Conservation (phyloP, 23 tunicate species). For the Phallusia fumigata region DNA sequence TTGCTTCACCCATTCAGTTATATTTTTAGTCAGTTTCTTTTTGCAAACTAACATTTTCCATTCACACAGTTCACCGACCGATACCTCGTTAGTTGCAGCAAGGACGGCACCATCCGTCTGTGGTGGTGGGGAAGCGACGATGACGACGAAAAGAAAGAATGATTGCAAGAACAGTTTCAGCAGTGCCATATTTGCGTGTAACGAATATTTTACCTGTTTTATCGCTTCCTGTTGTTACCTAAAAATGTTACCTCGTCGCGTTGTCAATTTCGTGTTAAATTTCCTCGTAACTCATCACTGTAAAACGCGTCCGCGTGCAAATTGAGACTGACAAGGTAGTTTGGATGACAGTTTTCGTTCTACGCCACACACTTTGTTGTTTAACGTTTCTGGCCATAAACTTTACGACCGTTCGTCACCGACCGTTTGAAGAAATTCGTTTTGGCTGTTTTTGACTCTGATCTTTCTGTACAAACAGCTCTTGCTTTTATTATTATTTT, state of each 20-base stretch:
- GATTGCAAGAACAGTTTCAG: background rate
- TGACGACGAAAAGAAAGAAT: background rate
- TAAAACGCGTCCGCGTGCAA: background rate
- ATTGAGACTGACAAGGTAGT: too few relatives aligned
- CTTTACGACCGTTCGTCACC: too few relatives aligned
- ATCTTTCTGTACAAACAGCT: too few relatives aligned
- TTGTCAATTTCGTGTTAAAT: background rate
- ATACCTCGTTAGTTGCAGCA: slow-evolving; percentile 55
- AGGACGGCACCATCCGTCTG: slow-evolving; percentile 54
- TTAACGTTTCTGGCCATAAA: too few relatives aligned
- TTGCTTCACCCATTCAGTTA: too few relatives aligned
- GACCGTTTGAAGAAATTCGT: too few relatives aligned
- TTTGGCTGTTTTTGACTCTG: too few relatives aligned
- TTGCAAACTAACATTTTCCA: too few relatives aligned
- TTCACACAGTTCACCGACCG: slow-evolving; percentile 46
- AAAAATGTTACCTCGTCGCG: background rate
- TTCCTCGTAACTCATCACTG: background rate
- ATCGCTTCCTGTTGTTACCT: background rate
- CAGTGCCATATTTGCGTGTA: background rate
- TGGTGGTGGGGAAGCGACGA: slow-evolving; percentile 77
- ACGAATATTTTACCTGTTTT: background rate
- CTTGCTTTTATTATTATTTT: too few relatives aligned
- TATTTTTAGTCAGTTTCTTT: too few relatives aligned
- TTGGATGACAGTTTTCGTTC: too few relatives aligned
- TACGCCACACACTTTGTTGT: too few relatives aligned